phyloP scores from a whole-genome alignment of 2,113 vertebrate species.

The Stegostoma tigrinum region DNA sequence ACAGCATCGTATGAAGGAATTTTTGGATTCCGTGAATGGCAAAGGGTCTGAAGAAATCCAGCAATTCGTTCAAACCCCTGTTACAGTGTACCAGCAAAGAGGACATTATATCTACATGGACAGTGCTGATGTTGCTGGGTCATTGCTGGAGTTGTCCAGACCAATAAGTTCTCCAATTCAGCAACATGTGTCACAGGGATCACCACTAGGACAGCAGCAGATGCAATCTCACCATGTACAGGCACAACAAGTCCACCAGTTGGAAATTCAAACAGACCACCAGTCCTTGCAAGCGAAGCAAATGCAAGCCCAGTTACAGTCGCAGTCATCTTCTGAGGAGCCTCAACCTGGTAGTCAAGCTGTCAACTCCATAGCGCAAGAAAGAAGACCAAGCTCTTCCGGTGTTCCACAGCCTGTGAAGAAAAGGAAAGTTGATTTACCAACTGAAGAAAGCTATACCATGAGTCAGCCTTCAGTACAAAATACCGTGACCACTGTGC shows the following conservation, averaged over 20 bases:
- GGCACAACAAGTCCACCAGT: constrained; percentile 31
- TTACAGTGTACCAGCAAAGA: constrained; percentile 42
- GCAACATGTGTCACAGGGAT: constrained; percentile 36
- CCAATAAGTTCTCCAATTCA: constrained; percentile 44
- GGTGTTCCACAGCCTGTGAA: constrained; percentile 44
- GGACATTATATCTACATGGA: constrained; percentile 43
- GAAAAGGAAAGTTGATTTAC: constrained; percentile 44
- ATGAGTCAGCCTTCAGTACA: constrained; percentile 39
- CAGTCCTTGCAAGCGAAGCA: constrained; percentile 38
- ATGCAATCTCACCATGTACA: constrained; percentile 39
- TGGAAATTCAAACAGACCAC: constrained; percentile 39
- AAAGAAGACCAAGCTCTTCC: constrained; percentile 38
- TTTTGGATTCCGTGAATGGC: constrained; percentile 41
- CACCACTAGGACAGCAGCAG: constrained; percentile 41
- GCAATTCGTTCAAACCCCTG: constrained; percentile 43
- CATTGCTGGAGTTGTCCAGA: constrained; percentile 43
- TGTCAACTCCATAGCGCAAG: constrained; percentile 30
- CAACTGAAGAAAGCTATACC: constrained; percentile 39
- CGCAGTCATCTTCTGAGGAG: constrained; percentile 35
- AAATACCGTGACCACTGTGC: constrained; percentile 39
- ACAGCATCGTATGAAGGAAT: constrained; percentile 45
- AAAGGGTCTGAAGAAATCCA: constrained; percentile 43
- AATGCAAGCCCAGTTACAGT: constrained; percentile 40
- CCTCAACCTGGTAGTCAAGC: constrained; percentile 6
- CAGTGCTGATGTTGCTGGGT: constrained; percentile 44